Conservation (phyloP, 2,797 vertebrate genomes). For the Lacerta bilineata region DNA sequence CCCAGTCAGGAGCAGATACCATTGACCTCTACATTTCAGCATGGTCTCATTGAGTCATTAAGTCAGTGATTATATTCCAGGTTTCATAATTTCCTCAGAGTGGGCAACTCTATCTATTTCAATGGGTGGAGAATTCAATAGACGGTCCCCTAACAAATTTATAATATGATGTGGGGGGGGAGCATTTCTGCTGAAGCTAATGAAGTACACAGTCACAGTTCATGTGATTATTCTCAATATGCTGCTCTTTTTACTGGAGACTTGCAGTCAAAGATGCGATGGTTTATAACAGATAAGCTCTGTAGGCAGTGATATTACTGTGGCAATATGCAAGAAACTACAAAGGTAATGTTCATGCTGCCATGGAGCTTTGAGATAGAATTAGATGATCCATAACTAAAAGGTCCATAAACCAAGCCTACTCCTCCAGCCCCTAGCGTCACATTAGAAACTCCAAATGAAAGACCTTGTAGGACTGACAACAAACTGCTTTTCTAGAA, state of each 20-base stretch:
- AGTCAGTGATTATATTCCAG: neutral
- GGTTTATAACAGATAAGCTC: neutral
- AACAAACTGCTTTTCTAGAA: neutral
- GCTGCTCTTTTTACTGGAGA: neutral
- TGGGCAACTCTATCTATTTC: neutral
- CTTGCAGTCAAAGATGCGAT: neutral
- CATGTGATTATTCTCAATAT: constrained; percentile 42
- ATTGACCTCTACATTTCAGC: neutral
- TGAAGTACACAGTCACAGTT: constrained; percentile 37
- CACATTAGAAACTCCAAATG: neutral
- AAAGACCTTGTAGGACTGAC: neutral
- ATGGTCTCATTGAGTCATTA: neutral
- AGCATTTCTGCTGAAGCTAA: constrained; percentile 61
- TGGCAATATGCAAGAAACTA: neutral
- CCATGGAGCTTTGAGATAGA: neutral
- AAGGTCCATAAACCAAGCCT: neutral
- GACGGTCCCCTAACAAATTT: constrained; percentile 35
- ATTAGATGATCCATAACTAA: neutral
- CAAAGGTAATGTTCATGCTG: neutral
- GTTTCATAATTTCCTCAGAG: neutral
- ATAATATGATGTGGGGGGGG: constrained; percentile 48
- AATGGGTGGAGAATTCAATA: neutral
- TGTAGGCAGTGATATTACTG: neutral
- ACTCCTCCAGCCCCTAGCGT: neutral
- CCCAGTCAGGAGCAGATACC: neutral